Evolutionary conservation across 1,140 invertebrate genomes (phyloP), one percentile per base, ranked within the genome.

Genomic region (Trichonephila inaurata): DNA sequence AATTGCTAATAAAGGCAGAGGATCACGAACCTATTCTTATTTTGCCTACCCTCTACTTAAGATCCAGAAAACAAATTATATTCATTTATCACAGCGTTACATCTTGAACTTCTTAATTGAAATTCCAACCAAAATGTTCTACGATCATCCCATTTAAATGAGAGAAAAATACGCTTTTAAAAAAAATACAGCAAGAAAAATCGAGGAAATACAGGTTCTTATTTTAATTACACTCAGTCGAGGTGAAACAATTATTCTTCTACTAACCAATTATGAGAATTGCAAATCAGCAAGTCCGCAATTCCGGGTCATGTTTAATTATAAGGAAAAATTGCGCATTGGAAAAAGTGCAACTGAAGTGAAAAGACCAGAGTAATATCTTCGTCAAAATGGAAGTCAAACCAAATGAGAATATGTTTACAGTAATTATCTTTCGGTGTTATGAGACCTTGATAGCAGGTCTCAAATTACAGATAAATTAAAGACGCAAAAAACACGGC

Each of bases 81-180:
- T 24, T 24, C 2, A 12, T 66, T 66, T 66, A 66, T 66, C 21
- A 66, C n/a, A 66, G n/a, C 19, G 21, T 66, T 66, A 7, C 21
- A n/a, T 66, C 64, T 66, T 66, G n/a, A 66, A 66, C 19, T 51
- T 51, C 51, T 66, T 66, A 66, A 66, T 66, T 66, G 64, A 66
- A 66, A 66, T n/a, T 66, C 64, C 19, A n/a, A 8, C 64, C 64
- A 66, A 0, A 66, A 66, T 21, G 21, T 66, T 66, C 19, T 6
- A 24, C 7, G 21, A 51, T 12, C 51, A 51, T 51, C 51, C 19
- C 64, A 10, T 66, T 66, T n/a, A 66, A n/a, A 66, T 21, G n/a
- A 66, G 10, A n/a, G 64, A 8, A 66, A 66, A 12, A 12, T 6
- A 66, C 8, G 19, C 51, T 51, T 51, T 51, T 51, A 51, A 51